A percentile compares a stretch with the other conserved stretches of the same genome.
These are phyloP conservation scores for Geodia barretti DNA, from an alignment of 37 sponge, comb jelly and placozoan species.

Conservation along the genomic window DNA sequence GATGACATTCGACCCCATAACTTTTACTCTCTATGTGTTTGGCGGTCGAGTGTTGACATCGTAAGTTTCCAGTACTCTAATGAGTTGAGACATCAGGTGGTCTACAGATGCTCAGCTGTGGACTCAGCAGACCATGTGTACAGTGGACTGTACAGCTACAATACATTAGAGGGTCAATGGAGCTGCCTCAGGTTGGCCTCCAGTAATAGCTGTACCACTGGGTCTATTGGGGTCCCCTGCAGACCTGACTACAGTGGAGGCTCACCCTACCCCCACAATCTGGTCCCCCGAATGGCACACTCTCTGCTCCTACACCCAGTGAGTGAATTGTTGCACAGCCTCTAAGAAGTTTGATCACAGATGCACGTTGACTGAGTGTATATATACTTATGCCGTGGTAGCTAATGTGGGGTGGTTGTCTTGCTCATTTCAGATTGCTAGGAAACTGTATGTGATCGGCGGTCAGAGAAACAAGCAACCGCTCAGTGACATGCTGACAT, in stretches of 20 bases:
- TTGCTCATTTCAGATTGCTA: slow-evolving; percentile 35
- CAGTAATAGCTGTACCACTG: too few relatives aligned
- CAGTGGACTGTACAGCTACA: slow-evolving; percentile 59
- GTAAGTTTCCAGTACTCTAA: too few relatives aligned
- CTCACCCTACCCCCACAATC: slow-evolving; percentile 7
- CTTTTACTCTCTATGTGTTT: slow-evolving; percentile 73
- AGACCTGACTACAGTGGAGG: slow-evolving; percentile 23
- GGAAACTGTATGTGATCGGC: slow-evolving; percentile 55
- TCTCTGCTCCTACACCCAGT: slow-evolving; percentile 64
- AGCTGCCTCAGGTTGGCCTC: slow-evolving; percentile 4
- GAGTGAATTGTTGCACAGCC: not conserved
- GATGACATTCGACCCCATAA: slow-evolving; percentile 70
- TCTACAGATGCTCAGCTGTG: too few relatives aligned
- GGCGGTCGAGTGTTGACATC: slow-evolving; percentile 66
- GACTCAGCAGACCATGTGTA: too few relatives aligned
- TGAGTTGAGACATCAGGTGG: too few relatives aligned
- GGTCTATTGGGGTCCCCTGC: not conserved
- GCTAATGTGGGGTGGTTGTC: too few relatives aligned
- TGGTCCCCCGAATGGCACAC: slow-evolving; percentile 62
- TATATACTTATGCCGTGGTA: too few relatives aligned
- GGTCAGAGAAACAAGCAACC: slow-evolving; percentile 57
- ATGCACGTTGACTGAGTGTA: too few relatives aligned
- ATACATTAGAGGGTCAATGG: slow-evolving; percentile 29
- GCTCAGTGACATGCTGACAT: slow-evolving; percentile 65
- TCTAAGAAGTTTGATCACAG: too few relatives aligned